Evolutionary conservation across 2,113 vertebrate species (phyloP).

Genomic region (Corapipo altera): DNA sequence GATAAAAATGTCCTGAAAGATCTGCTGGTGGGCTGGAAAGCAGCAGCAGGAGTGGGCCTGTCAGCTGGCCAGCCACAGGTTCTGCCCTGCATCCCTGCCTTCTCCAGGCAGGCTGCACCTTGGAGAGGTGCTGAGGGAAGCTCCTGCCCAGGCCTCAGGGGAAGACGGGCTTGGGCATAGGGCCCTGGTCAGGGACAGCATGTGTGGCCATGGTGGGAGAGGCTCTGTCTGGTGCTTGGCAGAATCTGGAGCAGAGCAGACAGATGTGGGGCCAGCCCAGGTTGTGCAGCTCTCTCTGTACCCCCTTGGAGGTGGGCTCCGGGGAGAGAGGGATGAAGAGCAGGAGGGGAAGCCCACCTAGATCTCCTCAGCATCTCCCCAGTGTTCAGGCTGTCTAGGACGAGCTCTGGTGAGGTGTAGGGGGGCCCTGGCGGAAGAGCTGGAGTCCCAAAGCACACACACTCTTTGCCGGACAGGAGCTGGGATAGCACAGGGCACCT

Average conservation of each 20-base stretch:
- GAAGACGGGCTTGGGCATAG: background rate
- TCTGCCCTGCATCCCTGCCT: background rate
- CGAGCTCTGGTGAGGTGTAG: rapidly evolving
- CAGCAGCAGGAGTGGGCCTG: background rate
- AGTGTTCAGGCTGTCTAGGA: background rate
- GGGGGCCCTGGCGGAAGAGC: background rate
- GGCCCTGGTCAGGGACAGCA: too few species aligned
- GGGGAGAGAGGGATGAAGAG: background rate
- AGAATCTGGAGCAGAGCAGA: background rate
- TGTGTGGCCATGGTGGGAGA: background rate
- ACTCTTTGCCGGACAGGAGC: background rate
- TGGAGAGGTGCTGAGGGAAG: background rate
- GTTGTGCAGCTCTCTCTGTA: background rate
- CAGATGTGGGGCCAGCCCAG: too few species aligned
- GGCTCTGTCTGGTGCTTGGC: background rate
- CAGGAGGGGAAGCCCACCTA: background rate
- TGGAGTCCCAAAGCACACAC: rapidly evolving
- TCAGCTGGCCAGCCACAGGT: background rate
- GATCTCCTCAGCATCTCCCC: background rate
- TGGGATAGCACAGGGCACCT: background rate
- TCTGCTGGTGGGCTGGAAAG: background rate
- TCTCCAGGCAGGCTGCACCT: background rate
- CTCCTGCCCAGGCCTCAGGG: background rate
- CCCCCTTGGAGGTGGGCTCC: background rate
- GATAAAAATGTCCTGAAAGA: background rate